phyloP scores from a whole-genome alignment of 2,797 vertebrate species.

The Sebastes baramenuke region DNA sequence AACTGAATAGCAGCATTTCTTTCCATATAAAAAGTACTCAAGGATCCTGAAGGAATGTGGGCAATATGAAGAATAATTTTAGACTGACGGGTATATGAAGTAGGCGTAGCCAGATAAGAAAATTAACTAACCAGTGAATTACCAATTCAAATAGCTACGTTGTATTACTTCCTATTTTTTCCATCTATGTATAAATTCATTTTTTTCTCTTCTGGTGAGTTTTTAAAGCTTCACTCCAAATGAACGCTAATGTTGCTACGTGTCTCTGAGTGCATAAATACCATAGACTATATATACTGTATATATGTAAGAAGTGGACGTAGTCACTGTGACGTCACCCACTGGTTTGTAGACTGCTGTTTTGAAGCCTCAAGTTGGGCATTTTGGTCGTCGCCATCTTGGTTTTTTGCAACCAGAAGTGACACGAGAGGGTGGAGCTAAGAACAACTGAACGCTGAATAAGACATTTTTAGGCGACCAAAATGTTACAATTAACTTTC shows the following conservation, averaged over 20 bases:
- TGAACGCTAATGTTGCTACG: not conserved
- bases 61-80: not conserved
- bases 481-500: too few species aligned
- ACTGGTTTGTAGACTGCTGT: not conserved
- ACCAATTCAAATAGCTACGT: not conserved
- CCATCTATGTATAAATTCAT: not conserved
- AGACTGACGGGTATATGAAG: not conserved
- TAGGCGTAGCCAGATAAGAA: not conserved
- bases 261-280: fast-evolving
- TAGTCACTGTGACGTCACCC: not conserved
- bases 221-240: not conserved
- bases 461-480: too few species aligned
- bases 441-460: fast-evolving
- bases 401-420: not conserved
- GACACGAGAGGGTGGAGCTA: not conserved
- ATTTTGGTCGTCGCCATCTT: not conserved
- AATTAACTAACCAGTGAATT: not conserved
- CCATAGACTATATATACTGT: not conserved
- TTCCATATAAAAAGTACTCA: not conserved
- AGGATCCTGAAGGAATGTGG: not conserved
- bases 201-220: not conserved
- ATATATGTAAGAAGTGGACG: not conserved
- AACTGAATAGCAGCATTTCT: slow-evolving; percentile 12
- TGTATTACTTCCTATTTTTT: not conserved
- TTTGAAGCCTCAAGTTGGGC: not conserved